A percentile compares a stretch with the other conserved stretches of the same genome.
Conservation (phyloP, 1,140 invertebrate genomes). For the Heliconius melpomene region DNA sequence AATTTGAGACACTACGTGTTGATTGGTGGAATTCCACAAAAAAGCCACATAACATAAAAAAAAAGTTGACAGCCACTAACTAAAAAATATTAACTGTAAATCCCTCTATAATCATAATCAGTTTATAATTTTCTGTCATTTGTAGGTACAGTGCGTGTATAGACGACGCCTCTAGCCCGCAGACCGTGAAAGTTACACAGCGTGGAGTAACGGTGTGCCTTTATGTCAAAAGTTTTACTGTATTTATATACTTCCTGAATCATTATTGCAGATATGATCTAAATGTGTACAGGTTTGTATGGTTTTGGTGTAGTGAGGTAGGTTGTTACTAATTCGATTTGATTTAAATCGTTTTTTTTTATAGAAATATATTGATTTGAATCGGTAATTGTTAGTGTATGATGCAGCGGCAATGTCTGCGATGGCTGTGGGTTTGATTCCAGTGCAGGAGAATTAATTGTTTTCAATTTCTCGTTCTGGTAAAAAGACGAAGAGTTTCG, state of each 20-base stretch:
- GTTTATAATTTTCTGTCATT: neutral
- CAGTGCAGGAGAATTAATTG: neutral
- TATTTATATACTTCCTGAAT: neutral
- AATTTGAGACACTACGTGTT: no score
- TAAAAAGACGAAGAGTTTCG: neutral
- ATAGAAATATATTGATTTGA: neutral
- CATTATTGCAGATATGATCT: neutral
- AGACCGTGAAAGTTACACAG: slow-evolving; percentile 4
- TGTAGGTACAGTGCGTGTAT: no score
- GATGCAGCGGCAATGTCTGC: neutral
- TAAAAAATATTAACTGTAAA: no score
- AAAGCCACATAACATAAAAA: no score
- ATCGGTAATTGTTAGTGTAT: neutral
- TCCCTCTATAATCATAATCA: neutral
- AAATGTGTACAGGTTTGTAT: neutral
- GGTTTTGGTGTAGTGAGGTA: neutral
- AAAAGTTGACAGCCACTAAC: no score
- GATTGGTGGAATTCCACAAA: no score
- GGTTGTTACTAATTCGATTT: neutral
- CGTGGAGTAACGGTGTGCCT: slow-evolving; percentile 26
- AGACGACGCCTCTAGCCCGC: neutral
- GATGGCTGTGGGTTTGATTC: neutral
- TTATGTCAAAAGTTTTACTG: slow-evolving; percentile 4
- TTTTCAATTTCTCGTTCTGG: neutral
- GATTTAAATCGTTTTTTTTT: neutral